A percentile compares a stretch with the other conserved stretches of the same genome.
phyloP scores from a whole-genome alignment of 1,140 invertebrate species.

The Heterodera schachtii region DNA sequence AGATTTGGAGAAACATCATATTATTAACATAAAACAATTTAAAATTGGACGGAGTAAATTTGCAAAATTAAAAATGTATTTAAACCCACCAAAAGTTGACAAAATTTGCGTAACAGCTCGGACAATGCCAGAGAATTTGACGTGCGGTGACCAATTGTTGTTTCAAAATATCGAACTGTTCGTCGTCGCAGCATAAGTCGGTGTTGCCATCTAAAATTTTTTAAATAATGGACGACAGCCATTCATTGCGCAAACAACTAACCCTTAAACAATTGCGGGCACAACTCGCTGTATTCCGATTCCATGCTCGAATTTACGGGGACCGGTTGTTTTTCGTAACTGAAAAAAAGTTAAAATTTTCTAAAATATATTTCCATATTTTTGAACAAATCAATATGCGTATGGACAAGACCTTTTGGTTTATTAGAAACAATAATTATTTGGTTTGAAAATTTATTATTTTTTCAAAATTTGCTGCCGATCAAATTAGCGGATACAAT shows the following conservation, averaged over 20 bases:
- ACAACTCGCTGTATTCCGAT: constrained; percentile 39
- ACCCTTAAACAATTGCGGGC: constrained; percentile 53
- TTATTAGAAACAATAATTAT: too few relatives aligned
- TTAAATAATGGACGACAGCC: not conserved
- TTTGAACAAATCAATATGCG: too few relatives aligned
- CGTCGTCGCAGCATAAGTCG: constrained; percentile 49
- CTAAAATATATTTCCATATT: too few relatives aligned
- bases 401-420: too few relatives aligned
- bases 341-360: not conserved
- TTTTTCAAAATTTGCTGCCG: too few relatives aligned
- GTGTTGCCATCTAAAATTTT: constrained; percentile 49
- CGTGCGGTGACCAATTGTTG: constrained; percentile 50
- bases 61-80: too few relatives aligned
- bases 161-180: constrained; percentile 52
- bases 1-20: too few relatives aligned
- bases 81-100: constrained; percentile 52
- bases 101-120: constrained; percentile 58
- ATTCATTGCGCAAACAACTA: not conserved
- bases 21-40: too few relatives aligned
- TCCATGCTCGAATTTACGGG: constrained; percentile 41
- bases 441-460: too few relatives aligned
- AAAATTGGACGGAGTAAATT: too few relatives aligned
- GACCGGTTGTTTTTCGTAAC: constrained; percentile 47
- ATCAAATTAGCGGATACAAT: too few relatives aligned
- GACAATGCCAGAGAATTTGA: constrained; percentile 50